Base-by-base conservation (phyloP, 2,113 vertebrate species). In the Corydoras maculifer region DNA sequence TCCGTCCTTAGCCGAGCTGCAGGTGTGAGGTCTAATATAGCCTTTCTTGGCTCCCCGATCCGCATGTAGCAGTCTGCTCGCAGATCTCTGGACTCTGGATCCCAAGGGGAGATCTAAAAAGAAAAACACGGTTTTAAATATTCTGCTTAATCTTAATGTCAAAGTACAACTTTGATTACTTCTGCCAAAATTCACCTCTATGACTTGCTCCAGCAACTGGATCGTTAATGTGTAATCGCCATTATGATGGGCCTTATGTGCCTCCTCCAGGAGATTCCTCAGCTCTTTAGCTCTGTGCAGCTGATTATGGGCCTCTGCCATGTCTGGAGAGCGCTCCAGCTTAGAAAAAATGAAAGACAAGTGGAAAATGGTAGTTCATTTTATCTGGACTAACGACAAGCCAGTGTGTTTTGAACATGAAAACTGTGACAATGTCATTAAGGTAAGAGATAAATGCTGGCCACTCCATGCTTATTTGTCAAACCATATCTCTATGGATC, bases 21-120 rank as follows among this genome's bases (percentile, higher is more conserved):
- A 2, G 92, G 91, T 0, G 85, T 83, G 18, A 93, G 86, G 58
- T 93, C 92, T 81, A 87, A 85, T 79, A 93, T 90, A 76, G 92
- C 91, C 63, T 91, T 91, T 65, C 83, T 83, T 0, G 87, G 83
- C n/a, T 92, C 89, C 0, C 91, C 91, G n/a, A 90, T 86, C 5
- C 80, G 82, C 48, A 91, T 85, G 82, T 83, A 87, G 50, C 91
- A 92, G 12, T 92, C 91, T 0, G 91, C 89, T 0, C 92, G 85
- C 3, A 92, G 87, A 82, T 93, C 91, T 53, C 91, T 85, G 0
- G 85, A 84, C 54, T 88, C 88, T 0, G 92, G 89, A 72, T 91
- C 88, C 92, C 92, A 93, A 0, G 92, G 91, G 51, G 90, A 90
- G 18, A 90, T 84, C 92, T 93, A 75, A 8, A 57, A 30, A 62